Evolutionary conservation across 2,113 vertebrate species (phyloP).

Genomic region (Dendropsophus ebraccatus): DNA sequence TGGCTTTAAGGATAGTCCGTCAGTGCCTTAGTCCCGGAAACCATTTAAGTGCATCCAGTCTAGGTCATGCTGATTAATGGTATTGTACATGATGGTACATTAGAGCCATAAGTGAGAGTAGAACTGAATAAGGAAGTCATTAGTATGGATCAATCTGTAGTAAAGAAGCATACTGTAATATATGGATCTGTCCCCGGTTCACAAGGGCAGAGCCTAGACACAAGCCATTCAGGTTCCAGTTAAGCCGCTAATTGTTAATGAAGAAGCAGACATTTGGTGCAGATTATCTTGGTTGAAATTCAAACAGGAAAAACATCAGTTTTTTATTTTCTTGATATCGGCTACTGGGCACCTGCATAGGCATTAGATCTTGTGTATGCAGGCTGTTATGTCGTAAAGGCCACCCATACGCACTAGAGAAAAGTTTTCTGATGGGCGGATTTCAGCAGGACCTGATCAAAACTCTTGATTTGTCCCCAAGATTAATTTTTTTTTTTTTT

Average conservation of each 20-base stretch:
- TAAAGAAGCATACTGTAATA: not conserved
- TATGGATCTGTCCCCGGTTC: not conserved
- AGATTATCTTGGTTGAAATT: not conserved
- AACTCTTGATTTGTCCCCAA: too few species aligned
- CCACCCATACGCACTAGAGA: too few species aligned
- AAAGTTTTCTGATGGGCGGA: too few species aligned
- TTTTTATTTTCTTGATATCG: not conserved
- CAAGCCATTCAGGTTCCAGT: not conserved
- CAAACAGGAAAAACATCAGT: not conserved
- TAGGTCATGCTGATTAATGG: not conserved
- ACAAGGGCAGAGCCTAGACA: not conserved
- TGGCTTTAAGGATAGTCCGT: not conserved
- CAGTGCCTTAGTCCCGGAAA: not conserved
- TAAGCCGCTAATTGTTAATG: not conserved
- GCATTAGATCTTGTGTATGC: not conserved
- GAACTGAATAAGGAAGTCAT: slow-evolving; percentile 16
- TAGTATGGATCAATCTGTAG: slow-evolving; percentile 22
- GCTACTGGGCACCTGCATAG: not conserved
- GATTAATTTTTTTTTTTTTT: too few species aligned
- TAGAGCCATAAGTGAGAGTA: not conserved
- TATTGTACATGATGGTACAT: not conserved
- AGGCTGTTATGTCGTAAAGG: not conserved
- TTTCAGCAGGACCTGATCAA: too few species aligned
- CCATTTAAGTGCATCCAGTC: not conserved
- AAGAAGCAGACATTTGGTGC: not conserved